These are phyloP conservation scores for Eubasilissa regina DNA, from an alignment of 1,140 invertebrate genomes.

Conservation along the genomic window DNA sequence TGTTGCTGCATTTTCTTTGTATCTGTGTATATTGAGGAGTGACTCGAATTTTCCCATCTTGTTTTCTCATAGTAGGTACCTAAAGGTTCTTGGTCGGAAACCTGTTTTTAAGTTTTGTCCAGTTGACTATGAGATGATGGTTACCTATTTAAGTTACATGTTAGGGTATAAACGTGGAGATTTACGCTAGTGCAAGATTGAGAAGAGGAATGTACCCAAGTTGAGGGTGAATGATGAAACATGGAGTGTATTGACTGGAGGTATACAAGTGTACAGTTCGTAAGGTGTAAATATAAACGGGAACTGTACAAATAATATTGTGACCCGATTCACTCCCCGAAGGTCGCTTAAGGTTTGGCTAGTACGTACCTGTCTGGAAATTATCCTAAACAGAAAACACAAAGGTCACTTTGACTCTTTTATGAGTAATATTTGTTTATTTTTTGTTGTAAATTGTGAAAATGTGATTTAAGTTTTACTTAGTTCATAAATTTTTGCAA, in stretches of 20 bases:
- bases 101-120: constrained; percentile 58
- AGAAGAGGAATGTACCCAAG: background rate
- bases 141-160: constrained; percentile 60
- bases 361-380: constrained; percentile 45
- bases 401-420: constrained; percentile 37
- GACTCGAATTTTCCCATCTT: background rate
- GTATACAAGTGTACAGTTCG: background rate
- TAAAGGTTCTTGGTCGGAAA: constrained; percentile 52
- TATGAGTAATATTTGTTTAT: constrained; percentile 13
- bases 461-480: constrained; percentile 44
- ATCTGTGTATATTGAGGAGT: constrained; percentile 47
- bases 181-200: background rate
- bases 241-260: too few relatives aligned
- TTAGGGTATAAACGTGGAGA: constrained; percentile 50
- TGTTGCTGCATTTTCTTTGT: constrained; percentile 50
- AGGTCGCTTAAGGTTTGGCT: constrained; percentile 8
- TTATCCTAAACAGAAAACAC: constrained; percentile 40
- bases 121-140: constrained; percentile 59
- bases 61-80: constrained; percentile 52
- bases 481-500: constrained; percentile 39
- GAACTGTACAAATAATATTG: background rate
- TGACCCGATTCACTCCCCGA: background rate
- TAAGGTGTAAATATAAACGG: constrained; percentile 14
- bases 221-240: background rate
- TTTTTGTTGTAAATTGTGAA: constrained; percentile 20